Evolutionary conservation across 2,797 vertebrate species (phyloP), one percentile per base, ranked within the genome.

Genomic region (Amblyopsis hoosieri): DNA sequence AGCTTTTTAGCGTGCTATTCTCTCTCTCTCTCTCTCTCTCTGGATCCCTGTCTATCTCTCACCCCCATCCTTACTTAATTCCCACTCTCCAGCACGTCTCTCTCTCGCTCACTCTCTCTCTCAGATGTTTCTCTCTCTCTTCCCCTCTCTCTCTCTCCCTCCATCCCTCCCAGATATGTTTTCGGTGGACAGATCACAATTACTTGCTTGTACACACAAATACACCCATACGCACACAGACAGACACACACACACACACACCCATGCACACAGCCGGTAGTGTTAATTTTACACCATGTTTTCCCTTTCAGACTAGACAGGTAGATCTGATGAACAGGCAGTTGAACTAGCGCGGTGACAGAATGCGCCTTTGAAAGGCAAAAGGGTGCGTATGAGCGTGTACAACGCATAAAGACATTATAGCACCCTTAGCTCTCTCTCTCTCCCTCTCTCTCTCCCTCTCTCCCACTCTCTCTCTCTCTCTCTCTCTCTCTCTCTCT

Each of bases 211-310:
- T 73, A 48, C 66, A 54, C 54, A 19, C 3, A 9, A 31, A 8
- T 45, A 45, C 57, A 53, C 60, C 67, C 55, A 77, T 67, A 53
- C 19, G n/a, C 23, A 11, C 29, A 67, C 6, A 11, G 17, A 37
- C 42, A 58, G 49, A 51, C 64, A 57, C 59, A 66, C 53, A 23
- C 42, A 60, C 67, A 57, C 57, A 53, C 31, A 2, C 23, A 31
- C 55, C 66, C 76, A 77, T 66, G 54, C 58, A 60, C 72, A 45
- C 66, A 64, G 74, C 65, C 51, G 62, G 77, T 69, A 75, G 71
- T 76, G 80, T 80, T 84, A 83, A 84, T 10, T 86, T 84, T 87
- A 67, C 76, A 55, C 70, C 70, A 79, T 79, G 79, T 23, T 23
- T 79, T 82, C 76, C 68, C 70, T 75, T 74, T 86, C 76, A 67